phyloP scores from a whole-genome alignment of 2,113 vertebrate species.

The Microcebus murinus region DNA sequence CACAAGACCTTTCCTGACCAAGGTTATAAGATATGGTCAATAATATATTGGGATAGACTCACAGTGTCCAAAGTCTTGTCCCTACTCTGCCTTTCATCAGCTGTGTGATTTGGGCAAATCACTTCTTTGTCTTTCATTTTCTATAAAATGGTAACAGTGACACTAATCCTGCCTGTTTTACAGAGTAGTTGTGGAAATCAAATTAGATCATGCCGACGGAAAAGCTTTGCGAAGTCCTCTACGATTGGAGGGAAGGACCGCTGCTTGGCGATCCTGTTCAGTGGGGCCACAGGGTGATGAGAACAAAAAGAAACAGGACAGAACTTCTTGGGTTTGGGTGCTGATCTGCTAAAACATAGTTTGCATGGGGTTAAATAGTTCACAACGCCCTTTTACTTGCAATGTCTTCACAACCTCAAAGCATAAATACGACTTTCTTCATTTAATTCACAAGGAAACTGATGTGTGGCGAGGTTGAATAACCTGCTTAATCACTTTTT shows the following conservation, averaged over 20 bases:
- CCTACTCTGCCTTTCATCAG: background rate
- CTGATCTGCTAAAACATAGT: background rate
- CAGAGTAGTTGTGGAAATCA: background rate
- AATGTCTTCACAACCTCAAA: background rate
- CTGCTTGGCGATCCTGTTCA: background rate
- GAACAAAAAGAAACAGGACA: rapidly evolving
- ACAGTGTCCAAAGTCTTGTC: background rate
- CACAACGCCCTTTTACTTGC: background rate
- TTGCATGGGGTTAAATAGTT: rapidly evolving
- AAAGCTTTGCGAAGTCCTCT: background rate
- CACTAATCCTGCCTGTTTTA: background rate
- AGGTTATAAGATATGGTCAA: background rate
- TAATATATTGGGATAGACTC: background rate
- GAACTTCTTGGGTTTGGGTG: background rate
- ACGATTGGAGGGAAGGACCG: background rate
- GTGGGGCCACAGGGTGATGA: background rate
- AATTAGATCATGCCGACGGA: background rate
- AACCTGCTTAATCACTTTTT: background rate
- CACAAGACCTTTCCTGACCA: background rate
- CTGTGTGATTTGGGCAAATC: background rate
- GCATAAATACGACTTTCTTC: background rate
- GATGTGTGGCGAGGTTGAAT: background rate
- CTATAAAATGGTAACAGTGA: background rate
- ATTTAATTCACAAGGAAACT: background rate
- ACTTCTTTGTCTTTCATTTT: background rate